A percentile compares a stretch with the other conserved stretches of the same genome.
Conservation (phyloP, 1,140 invertebrate species). For the Dinothrombium tinctorium region DNA sequence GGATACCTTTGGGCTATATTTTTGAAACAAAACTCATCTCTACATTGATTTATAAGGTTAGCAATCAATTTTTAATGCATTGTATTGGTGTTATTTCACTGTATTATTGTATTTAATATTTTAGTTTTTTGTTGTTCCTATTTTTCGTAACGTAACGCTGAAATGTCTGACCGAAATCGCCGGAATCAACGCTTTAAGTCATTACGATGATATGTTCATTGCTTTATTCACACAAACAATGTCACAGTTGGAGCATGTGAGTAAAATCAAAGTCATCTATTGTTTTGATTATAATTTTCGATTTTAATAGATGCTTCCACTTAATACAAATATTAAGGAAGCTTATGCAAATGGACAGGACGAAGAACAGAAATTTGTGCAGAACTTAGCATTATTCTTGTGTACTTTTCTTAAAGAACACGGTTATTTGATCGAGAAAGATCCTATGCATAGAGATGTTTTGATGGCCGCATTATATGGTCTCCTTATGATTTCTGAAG, state of each 20-base stretch:
- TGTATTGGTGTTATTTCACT: too few relatives aligned
- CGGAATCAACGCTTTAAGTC: conserved; percentile 26
- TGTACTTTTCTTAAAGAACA: conserved; percentile 94
- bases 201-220: conserved; percentile 79
- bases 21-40: conserved; percentile 95
- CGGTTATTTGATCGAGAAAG: conserved; percentile 58
- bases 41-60: conserved; percentile 73
- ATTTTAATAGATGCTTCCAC: conserved; percentile 47
- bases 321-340: conserved; percentile 68
- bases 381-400: conserved; percentile 89
- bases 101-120: conserved; percentile 19
- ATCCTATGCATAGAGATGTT: conserved; percentile 34
- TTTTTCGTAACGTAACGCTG: conserved; percentile 93
- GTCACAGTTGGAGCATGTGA: conserved; percentile 46
- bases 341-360: conserved; percentile 78
- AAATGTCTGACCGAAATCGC: conserved; percentile 94
- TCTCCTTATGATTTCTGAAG: conserved; percentile 86
- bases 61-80: too few relatives aligned
- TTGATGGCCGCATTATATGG: conserved; percentile 66
- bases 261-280: neutral
- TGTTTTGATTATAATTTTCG: conserved; percentile 5
- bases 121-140: conserved; percentile 80
- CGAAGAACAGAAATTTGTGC: conserved; percentile 96
- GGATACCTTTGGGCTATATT: conserved; percentile 98
- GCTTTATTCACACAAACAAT: conserved; percentile 69